Conservation (phyloP, 2,797 vertebrate species). For the Crax fasciolata region DNA sequence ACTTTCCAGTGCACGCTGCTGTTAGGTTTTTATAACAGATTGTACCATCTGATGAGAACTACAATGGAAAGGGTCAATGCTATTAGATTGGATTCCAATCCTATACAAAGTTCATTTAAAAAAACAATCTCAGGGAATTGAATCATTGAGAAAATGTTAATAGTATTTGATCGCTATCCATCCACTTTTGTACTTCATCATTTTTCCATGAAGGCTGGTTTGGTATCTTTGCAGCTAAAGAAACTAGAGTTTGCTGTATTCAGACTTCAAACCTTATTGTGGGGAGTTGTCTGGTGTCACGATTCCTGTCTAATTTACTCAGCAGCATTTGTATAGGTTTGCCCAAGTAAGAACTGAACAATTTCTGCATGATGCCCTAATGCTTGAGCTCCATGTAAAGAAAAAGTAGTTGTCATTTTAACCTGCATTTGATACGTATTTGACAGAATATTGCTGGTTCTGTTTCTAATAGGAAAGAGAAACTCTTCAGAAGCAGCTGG, state of each 20-base stretch:
- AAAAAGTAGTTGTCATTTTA: constrained; percentile 40
- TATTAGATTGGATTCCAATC: background rate
- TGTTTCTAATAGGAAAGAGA: constrained; percentile 88
- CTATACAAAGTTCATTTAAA: background rate
- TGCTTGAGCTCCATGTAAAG: constrained; percentile 8
- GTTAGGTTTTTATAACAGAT: background rate
- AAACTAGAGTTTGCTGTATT: background rate
- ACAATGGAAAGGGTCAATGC: background rate
- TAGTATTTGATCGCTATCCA: background rate
- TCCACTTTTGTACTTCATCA: background rate
- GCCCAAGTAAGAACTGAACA: background rate
- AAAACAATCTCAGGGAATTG: background rate
- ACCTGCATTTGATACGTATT: background rate
- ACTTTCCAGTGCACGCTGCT: background rate
- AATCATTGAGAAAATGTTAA: background rate
- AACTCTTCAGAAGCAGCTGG: constrained; percentile 91
- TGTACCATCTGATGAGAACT: background rate
- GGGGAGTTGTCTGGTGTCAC: background rate
- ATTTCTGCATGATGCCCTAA: background rate
- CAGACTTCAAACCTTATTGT: background rate
- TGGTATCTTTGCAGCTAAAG: background rate
- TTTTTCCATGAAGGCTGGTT: background rate
- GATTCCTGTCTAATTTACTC: background rate
- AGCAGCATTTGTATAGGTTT: background rate
- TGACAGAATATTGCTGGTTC: constrained; percentile 64